Percentiles rank a stretch among this genome's conserved stretches.
phyloP scores from a whole-genome alignment of 1,140 invertebrate genomes.

The Thereuonema tuberculata region DNA sequence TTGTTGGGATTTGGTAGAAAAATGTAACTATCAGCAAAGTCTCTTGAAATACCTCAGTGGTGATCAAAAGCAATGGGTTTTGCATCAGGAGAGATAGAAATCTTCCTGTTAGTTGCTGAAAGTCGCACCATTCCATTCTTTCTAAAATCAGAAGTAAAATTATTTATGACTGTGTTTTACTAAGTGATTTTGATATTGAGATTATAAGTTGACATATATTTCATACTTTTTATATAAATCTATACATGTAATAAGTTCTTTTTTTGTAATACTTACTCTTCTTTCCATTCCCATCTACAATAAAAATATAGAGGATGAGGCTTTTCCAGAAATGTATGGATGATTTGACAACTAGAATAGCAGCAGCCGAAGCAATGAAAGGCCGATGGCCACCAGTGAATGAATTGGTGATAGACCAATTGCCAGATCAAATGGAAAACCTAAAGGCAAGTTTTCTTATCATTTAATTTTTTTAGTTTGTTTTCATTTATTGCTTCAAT shows the following conservation, averaged over 20 bases:
- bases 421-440: conserved; percentile 65
- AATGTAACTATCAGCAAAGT: too few relatives aligned
- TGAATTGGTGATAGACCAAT: conserved; percentile 46
- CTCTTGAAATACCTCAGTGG: too few relatives aligned
- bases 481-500: not conserved
- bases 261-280: conserved; percentile 1
- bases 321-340: conserved; percentile 74
- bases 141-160: too few relatives aligned
- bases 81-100: too few relatives aligned
- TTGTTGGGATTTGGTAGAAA: too few relatives aligned
- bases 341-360: conserved; percentile 62
- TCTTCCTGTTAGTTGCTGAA: too few relatives aligned
- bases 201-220: conserved; percentile 9
- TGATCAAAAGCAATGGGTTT: too few relatives aligned
- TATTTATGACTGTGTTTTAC: too few relatives aligned
- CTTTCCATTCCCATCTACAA: too few relatives aligned
- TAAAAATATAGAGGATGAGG: conserved; percentile 71
- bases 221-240: conserved; percentile 3
- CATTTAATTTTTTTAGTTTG: not conserved
- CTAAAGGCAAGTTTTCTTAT: too few relatives aligned
- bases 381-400: conserved; percentile 45
- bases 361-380: conserved; percentile 63
- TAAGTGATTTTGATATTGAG: too few relatives aligned
- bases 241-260: not conserved
- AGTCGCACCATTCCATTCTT: too few relatives aligned